Conservation (phyloP, 2,113 vertebrate genomes). For the Hyperopisus bebe region DNA sequence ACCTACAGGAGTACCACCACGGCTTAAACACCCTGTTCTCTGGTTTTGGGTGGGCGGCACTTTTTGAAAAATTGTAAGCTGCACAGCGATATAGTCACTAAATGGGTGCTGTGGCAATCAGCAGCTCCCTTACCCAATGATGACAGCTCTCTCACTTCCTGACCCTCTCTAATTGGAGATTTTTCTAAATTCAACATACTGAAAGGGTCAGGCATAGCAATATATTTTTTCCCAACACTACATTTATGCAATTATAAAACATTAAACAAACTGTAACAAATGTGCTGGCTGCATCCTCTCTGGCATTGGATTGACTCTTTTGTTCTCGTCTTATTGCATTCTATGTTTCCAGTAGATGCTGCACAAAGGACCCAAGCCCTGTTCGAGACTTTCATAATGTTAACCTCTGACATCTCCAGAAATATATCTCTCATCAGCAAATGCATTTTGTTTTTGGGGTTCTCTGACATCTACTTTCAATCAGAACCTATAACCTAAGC, state of each 20-base stretch:
- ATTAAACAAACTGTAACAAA: background rate
- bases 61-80: background rate
- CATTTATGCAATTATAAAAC: background rate
- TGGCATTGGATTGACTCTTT: background rate
- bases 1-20: background rate
- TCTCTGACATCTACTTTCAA: conserved; percentile 48
- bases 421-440: conserved; percentile 36
- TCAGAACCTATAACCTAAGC: conserved; percentile 58
- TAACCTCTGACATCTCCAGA: conserved; percentile 34
- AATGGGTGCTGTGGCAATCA: background rate
- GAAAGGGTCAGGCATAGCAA: background rate
- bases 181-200: background rate
- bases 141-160: background rate
- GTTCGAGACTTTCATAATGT: background rate
- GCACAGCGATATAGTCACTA: background rate
- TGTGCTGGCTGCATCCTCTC: background rate
- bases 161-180: background rate
- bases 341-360: background rate
- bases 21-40: background rate
- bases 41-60: background rate
- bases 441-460: conserved; percentile 38
- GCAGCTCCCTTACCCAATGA: background rate
- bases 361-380: background rate
- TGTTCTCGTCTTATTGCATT: background rate
- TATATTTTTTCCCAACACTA: background rate